These are phyloP conservation scores for Styela plicata DNA, from an alignment of 23 tunicate species.

Conservation along the genomic window DNA sequence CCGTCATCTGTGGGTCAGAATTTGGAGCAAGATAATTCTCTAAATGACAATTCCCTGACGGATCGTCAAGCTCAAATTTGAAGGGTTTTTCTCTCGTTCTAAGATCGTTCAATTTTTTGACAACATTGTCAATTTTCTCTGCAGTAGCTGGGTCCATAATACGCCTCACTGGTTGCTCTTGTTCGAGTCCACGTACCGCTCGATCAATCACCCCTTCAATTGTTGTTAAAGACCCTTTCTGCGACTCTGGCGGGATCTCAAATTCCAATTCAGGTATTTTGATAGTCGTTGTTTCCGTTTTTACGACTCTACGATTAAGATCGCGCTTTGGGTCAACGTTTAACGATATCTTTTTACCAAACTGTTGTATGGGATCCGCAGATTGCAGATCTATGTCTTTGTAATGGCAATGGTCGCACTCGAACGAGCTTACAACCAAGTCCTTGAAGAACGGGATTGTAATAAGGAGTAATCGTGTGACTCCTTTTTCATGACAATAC, in stretches of 20 bases:
- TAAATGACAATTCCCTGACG: slow-evolving; percentile 84
- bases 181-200: slow-evolving; percentile 55
- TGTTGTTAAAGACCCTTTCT: slow-evolving; percentile 87
- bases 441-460: slow-evolving; percentile 84
- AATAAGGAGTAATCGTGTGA: slow-evolving; percentile 54
- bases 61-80: slow-evolving; percentile 73
- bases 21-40: slow-evolving; percentile 77
- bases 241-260: slow-evolving; percentile 85
- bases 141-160: slow-evolving; percentile 57
- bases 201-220: slow-evolving; percentile 82
- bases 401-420: slow-evolving; percentile 65
- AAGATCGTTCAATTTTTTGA: slow-evolving; percentile 48
- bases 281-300: slow-evolving; percentile 59
- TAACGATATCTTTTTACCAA: slow-evolving; percentile 35
- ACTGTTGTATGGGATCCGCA: slow-evolving; percentile 71
- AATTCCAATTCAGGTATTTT: slow-evolving; percentile 67
- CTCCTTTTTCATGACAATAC: slow-evolving; percentile 76
- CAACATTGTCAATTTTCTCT: slow-evolving; percentile 61
- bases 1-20: slow-evolving; percentile 54
- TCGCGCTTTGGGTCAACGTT: slow-evolving; percentile 53
- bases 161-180: slow-evolving; percentile 76
- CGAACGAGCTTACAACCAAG: slow-evolving; percentile 74
- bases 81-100: slow-evolving; percentile 38
- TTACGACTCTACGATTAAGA: slow-evolving; percentile 82
- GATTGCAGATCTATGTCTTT: slow-evolving; percentile 70